Base-by-base conservation (phyloP, 2,888 invertebrate genomes). In the Megamerina dolium region DNA sequence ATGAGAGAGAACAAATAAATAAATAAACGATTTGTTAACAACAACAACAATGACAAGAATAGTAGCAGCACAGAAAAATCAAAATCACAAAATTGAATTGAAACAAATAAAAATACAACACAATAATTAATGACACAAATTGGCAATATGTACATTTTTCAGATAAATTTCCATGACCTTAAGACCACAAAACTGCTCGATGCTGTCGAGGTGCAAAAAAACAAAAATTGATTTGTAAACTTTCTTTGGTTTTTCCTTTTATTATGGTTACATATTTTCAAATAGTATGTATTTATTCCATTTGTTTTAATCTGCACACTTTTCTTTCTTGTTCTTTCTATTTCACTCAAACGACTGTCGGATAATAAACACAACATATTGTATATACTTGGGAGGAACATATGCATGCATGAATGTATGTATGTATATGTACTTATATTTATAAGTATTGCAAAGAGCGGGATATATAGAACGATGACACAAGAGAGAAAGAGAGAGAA, bases 291-390 rank as follows among this genome's bases (percentile, higher is more conserved):
- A 12, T 34, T 19, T 31, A 31, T 31, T 31, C 16, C 9, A 18
- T 33, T 33, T 33, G 10, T 10, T 33, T 33, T 33, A 37, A 31
- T 45, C 46, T 42, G 46, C 49, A 46, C 49, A 44, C 51, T 49
- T 53, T 59, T 54, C 58, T 59, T 61, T 60, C 59, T 61, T n/a
- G n/a, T n/a, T n/a, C n/a, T 59, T 60, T 60, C 59, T 55, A 54
- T 59, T 59, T 60, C 60, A 57, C 57, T 56, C 55, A 51, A 48
- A 51, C 60, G 55, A 58, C 60, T 58, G 56, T 45, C 52, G 37
- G 59, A 54, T 56, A 60, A 35, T 20, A 33, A 44, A 34, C 29
- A 34, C 33, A 38, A 37, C 9, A 23, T 26, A 16, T 14, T 23
- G 10, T 23, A 23, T 23, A 8, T 23, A 6, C 10, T 23, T 23